These are phyloP conservation scores for Chondrilla cf. caribensis DNA, from an alignment of 37 sponge, comb jelly and placozoan genomes.

Conservation along the genomic window DNA sequence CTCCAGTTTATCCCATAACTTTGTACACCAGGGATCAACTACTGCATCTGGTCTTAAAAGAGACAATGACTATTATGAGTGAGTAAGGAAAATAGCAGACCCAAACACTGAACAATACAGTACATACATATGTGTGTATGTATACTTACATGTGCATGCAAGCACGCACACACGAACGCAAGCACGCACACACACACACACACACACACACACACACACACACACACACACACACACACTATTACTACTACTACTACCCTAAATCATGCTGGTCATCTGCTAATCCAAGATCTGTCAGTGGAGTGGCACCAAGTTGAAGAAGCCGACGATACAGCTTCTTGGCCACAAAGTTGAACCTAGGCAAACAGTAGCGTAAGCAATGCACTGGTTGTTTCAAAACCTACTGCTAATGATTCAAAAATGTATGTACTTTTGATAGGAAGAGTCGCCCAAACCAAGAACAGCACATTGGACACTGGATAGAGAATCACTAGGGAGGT, in stretches of 20 bases:
- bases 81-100: conserved; percentile 1
- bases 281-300: conserved; percentile 65
- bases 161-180: too few relatives aligned
- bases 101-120: too few relatives aligned
- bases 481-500: conserved; percentile 75
- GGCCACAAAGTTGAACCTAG: conserved; percentile 93
- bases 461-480: conserved; percentile 53
- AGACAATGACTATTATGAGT: too few relatives aligned
- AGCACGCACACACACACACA: too few relatives aligned
- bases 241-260: conserved; percentile 38
- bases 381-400: too few relatives aligned
- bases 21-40: conserved; percentile 79
- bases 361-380: too few relatives aligned
- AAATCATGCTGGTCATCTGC: conserved; percentile 97
- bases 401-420: too few relatives aligned
- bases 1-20: conserved; percentile 58
- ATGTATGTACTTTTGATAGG: conserved; percentile 78
- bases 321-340: conserved; percentile 87
- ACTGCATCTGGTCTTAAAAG: conserved; percentile 66
- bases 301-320: conserved; percentile 71
- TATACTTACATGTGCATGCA: too few relatives aligned
- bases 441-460: conserved; percentile 97
- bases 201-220: too few relatives aligned
- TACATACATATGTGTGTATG: too few relatives aligned
- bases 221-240: too few relatives aligned